Evolutionary conservation across 64 coral and sea anemone genomes (phyloP).

Genomic region (Cladopsammia gracilis): DNA sequence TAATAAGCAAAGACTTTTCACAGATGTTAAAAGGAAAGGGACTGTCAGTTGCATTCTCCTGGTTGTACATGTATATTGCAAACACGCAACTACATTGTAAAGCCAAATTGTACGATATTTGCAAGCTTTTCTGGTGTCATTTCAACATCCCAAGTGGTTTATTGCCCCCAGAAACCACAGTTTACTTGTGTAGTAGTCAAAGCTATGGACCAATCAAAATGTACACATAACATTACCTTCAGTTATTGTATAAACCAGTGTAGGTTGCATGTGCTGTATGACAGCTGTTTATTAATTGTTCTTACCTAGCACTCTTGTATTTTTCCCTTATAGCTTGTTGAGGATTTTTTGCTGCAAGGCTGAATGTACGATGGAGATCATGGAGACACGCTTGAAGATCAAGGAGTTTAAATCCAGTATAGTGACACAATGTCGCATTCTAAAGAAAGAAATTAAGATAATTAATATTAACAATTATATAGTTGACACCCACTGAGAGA

Average conservation of each 20-base stretch:
- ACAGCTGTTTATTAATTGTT: background rate
- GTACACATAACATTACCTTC: background rate
- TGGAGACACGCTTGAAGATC: constrained; percentile 88
- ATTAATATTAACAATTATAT: background rate
- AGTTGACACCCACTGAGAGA: too few relatives aligned
- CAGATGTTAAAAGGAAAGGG: too few relatives aligned
- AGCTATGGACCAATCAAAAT: too few relatives aligned
- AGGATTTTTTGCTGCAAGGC: constrained; percentile 83
- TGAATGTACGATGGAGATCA: constrained; percentile 91
- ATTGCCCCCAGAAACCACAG: too few relatives aligned
- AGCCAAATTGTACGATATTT: too few relatives aligned
- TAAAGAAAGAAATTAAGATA: constrained; percentile 6
- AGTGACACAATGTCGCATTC: constrained; percentile 83
- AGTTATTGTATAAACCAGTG: background rate
- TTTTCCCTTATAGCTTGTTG: constrained; percentile 97
- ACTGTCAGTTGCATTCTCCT: too few relatives aligned
- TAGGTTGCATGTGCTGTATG: background rate
- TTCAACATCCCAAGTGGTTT: too few relatives aligned
- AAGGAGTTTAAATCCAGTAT: constrained; percentile 86
- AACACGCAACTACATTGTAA: too few relatives aligned
- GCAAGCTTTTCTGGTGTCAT: too few relatives aligned
- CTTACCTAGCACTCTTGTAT: constrained; percentile 84
- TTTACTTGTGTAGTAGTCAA: too few relatives aligned
- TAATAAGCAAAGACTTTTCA: too few relatives aligned
- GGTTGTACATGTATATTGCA: too few relatives aligned